Evolutionary conservation across 2,888 invertebrate genomes (phyloP), one percentile per base, ranked within the genome.

Genomic region (Phyto melanocephala): DNA sequence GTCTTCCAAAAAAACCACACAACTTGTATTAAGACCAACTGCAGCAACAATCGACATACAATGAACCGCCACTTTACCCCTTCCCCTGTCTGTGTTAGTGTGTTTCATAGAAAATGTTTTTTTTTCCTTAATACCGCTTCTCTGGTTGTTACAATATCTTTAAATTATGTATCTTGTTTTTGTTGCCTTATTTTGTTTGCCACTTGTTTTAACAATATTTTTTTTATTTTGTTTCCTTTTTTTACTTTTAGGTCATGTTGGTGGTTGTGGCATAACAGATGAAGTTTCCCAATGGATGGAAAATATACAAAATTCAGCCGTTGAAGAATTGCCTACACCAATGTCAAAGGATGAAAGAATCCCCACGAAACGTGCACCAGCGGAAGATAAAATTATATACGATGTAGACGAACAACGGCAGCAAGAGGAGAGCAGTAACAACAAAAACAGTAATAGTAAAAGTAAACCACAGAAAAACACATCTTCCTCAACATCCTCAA

Each of bases 201-300:
- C 60, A 54, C 72, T 83, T 82, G 74, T 79, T 81, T 76, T 80
- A 71, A 37, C 70, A 68, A 33, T 20, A 58, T 50, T 58, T 33
- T 65, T 60, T 52, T 20, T 81, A 58, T 54, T 75, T n/a, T 40
- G 6, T 63, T 74, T 33, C 50, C 58, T 40, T 20, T 63, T 28
- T 24, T 50, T 24, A 35, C 47, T 86, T 88, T 82, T 90, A 96
- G 97, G 96, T 88, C 96, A 96, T 91, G 94, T 95, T 58, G 95
- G 95, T 72, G 97, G 97, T 33, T 98, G 98, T 90, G 98, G 97
- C 72, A 95, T 97, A 86, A 97, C 95, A 52, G 96, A 97, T 85
- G 96, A 97, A 86, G 94, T 96, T 84, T 94, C 95, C 85, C 95
- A 96, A 88, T 98, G 98, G 97, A 98, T 98, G 98, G 95, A 97